Evolutionary conservation across 1,140 invertebrate genomes (phyloP), one percentile per base, ranked within the genome.

Genomic region (Hyphantria cunea): DNA sequence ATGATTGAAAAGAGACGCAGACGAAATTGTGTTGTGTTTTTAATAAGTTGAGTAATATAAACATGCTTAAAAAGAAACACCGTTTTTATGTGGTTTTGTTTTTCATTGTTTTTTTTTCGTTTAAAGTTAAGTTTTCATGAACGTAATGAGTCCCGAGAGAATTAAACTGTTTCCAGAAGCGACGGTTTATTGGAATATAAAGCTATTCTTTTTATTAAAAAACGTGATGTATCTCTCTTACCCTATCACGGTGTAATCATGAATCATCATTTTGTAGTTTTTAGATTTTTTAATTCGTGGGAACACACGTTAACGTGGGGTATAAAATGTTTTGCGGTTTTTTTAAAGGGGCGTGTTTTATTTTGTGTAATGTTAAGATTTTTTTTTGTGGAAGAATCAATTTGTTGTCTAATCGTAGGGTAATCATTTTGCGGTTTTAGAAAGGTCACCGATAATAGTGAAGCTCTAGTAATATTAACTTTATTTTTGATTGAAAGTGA

Each of bases 271-370:
- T 51, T 53, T 47, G 58, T 13, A 44, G 15, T 62, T 17, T 62
- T 62, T 62, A 8, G 0, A 42, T 52, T 52, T 50, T 59, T 65
- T 59, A 56, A 31, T 65, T 37, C 59, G 65, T 67, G 65, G 59
- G 65, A 67, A 62, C 44, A n/a, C 15, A 14, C 15, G 11, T 53
- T 17, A 45, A 48, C 6, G n/a, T 13, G 44, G 60, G 53, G 56
- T 60, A 47, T 47, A 53, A 58, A 63, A 15, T 53, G 53, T 48
- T 66, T 67, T 62, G 65, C 53, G 65, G 59, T 67, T 58, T 51
- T 51, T 51, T 60, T 51, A 9, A 32, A 50, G 37, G 56, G 47
- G 37, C 48, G 48, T 60, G 13, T 49, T 8, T 11, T 31, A 9
- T 49, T 58, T 58, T 58, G 34, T 37, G 17, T 11, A 32, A 42